A percentile compares a stretch with the other conserved stretches of the same genome.
These are phyloP conservation scores for Rhynchopsitta pachyrhyncha DNA, from an alignment of 2,113 vertebrate genomes.

Conservation along the genomic window DNA sequence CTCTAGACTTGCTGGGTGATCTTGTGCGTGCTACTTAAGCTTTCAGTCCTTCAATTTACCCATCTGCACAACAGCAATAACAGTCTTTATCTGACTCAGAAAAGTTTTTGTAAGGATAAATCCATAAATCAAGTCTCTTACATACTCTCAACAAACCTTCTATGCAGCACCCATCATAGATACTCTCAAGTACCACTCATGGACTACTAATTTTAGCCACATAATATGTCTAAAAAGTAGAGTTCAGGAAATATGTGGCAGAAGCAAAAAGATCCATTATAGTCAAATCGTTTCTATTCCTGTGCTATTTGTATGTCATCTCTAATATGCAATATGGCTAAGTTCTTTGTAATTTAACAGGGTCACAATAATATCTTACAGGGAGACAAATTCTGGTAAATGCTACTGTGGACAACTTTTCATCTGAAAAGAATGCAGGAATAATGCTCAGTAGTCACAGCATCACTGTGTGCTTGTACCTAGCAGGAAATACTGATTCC, in stretches of 20 bases:
- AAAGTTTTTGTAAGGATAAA: constrained; percentile 47
- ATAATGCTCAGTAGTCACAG: background rate
- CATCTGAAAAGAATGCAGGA: background rate
- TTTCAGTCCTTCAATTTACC: constrained; percentile 13
- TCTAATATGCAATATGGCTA: background rate
- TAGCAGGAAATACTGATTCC: constrained; percentile 11
- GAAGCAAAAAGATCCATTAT: background rate
- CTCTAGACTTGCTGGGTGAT: constrained; percentile 65
- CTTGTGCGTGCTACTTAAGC: constrained; percentile 57
- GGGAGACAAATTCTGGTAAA: background rate
- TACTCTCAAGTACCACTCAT: background rate
- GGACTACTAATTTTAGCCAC: background rate
- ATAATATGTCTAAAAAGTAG: background rate
- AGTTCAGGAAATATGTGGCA: background rate
- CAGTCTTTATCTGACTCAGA: constrained; percentile 44
- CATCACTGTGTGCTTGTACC: background rate
- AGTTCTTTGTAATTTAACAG: background rate
- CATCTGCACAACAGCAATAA: constrained; percentile 55
- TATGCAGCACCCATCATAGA: background rate
- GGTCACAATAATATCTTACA: background rate
- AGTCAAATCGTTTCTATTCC: background rate
- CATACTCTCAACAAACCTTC: background rate
- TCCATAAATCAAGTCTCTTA: constrained; percentile 45
- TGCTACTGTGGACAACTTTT: background rate
- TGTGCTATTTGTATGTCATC: background rate